A percentile compares a stretch with the other conserved stretches of the same genome.
Evolutionary conservation across 2,113 vertebrate genomes (phyloP).

Genomic region (Pavo muticus): DNA sequence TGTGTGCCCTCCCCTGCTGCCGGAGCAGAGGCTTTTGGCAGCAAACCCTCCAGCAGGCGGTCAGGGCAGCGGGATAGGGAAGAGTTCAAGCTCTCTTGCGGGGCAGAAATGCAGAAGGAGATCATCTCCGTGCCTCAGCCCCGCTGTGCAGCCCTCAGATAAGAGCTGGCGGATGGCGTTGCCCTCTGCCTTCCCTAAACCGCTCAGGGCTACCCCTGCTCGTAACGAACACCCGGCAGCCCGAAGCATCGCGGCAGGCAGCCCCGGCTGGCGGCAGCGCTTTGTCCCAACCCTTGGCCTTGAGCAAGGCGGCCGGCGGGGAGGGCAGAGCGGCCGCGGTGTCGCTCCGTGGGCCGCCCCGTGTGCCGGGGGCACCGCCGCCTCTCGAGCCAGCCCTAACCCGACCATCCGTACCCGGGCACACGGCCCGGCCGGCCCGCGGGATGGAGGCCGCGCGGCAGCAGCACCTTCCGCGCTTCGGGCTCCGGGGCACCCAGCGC

Average conservation of each 20-base stretch:
- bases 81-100: fast-evolving
- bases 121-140: slow-evolving; percentile 19
- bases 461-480: too few relatives aligned
- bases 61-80: neutral
- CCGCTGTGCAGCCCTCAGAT: slow-evolving; percentile 13
- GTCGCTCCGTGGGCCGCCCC: too few relatives aligned
- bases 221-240: neutral
- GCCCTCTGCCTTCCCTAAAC: neutral
- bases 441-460: too few relatives aligned
- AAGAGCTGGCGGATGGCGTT: neutral
- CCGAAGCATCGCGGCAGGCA: fast-evolving
- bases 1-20: fast-evolving
- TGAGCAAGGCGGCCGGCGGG: neutral
- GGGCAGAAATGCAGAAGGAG: neutral
- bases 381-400: neutral
- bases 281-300: neutral
- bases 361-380: neutral
- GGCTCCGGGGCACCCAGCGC: too few relatives aligned
- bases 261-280: neutral
- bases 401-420: too few relatives aligned
- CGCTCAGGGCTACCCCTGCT: neutral
- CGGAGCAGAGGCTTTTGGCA: neutral
- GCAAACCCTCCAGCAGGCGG: neutral
- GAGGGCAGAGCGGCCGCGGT: neutral
- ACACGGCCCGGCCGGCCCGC: too few relatives aligned